Conservation (phyloP, 2,888 invertebrate genomes). For the Scaptomyza tumidula region DNA sequence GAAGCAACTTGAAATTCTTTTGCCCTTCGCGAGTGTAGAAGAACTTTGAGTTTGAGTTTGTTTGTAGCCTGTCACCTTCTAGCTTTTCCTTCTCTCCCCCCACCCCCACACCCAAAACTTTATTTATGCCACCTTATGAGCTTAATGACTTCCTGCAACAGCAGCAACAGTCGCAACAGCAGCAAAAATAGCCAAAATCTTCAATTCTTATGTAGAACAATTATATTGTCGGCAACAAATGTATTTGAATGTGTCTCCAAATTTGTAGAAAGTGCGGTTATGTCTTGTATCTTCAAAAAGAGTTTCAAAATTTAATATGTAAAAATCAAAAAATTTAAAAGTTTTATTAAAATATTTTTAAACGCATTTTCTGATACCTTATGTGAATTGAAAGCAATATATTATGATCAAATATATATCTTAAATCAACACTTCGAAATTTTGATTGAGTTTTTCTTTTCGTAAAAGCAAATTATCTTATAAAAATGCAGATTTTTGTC, state of each 20-base stretch:
- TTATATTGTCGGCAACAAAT: slow-evolving; percentile 44
- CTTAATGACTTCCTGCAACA: slow-evolving; percentile 77
- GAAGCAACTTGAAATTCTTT: neutral
- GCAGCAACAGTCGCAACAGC: slow-evolving; percentile 48
- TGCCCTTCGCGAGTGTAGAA: slow-evolving; percentile 51
- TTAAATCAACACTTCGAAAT: too few relatives aligned
- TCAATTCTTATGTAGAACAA: slow-evolving; percentile 49
- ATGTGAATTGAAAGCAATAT: too few relatives aligned
- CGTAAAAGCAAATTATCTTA: too few relatives aligned
- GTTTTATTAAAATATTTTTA: too few relatives aligned
- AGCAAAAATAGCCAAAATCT: slow-evolving; percentile 35
- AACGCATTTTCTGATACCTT: too few relatives aligned
- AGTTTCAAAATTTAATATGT: too few relatives aligned
- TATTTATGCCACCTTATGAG: slow-evolving; percentile 72
- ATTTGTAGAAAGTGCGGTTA: neutral
- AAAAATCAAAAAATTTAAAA: too few relatives aligned
- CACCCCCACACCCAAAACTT: slow-evolving; percentile 62
- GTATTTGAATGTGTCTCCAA: neutral
- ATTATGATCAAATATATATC: too few relatives aligned
- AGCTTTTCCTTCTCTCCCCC: slow-evolving; percentile 31
- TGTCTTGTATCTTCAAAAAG: too few relatives aligned
- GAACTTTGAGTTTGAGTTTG: slow-evolving; percentile 58
- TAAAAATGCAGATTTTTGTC: too few relatives aligned
- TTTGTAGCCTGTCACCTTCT: slow-evolving; percentile 49
- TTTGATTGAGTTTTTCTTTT: too few relatives aligned